Conservation (phyloP, 53 echinoderm and acorn worm species). For the Temnopleurus reevesii region DNA sequence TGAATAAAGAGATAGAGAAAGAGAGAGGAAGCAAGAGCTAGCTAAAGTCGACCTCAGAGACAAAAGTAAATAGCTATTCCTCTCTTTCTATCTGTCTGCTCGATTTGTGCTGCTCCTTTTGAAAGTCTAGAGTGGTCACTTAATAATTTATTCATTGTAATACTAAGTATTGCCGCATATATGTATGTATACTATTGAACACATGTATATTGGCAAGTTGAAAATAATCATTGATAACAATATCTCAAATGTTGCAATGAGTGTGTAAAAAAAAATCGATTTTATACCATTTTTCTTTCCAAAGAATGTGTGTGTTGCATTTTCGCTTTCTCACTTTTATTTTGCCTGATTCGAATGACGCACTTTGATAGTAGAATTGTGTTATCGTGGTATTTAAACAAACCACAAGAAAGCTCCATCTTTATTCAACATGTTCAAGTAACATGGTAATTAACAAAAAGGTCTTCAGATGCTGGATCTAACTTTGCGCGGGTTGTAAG, state of each 20-base stretch:
- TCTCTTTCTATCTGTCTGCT: too few species aligned
- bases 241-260: neutral
- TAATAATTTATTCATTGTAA: neutral
- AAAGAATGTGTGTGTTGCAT: slow-evolving; percentile 38
- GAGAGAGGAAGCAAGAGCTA: too few species aligned
- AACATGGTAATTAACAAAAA: too few species aligned
- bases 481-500: neutral
- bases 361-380: neutral
- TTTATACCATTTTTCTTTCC: slow-evolving; percentile 48
- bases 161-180: neutral
- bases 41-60: too few species aligned
- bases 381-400: neutral
- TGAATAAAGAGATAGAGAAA: too few species aligned
- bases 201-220: neutral
- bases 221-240: neutral
- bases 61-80: too few species aligned
- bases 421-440: too few species aligned
- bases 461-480: neutral
- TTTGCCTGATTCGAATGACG: neutral
- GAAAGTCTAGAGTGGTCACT: neutral
- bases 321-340: slow-evolving; percentile 11
- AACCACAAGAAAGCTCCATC: too few species aligned
- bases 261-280: neutral
- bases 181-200: neutral
- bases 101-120: too few species aligned